Conservation (phyloP, 2,113 vertebrate genomes). For the Brachypodius melanocephalos region DNA sequence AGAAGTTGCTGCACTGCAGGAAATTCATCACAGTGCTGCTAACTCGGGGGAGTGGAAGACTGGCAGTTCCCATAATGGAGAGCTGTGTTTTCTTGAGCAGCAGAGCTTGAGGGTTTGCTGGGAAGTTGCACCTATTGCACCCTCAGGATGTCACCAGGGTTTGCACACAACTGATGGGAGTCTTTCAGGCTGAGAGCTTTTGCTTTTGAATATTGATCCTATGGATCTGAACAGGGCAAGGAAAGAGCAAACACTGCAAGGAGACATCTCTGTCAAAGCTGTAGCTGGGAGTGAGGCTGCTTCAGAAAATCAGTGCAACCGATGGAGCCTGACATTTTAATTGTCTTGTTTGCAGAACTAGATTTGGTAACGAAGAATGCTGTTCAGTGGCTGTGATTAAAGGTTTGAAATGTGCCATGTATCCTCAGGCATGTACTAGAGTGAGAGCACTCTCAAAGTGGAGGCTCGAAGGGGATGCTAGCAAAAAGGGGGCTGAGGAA, state of each 20-base stretch:
- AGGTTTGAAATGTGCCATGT: neutral
- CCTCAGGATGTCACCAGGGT: neutral
- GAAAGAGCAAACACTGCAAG: neutral
- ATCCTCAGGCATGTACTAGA: neutral
- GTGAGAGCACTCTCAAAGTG: neutral
- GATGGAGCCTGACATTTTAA: neutral
- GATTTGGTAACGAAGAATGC: neutral
- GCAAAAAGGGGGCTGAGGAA: neutral
- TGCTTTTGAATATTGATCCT: neutral
- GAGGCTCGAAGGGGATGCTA: neutral
- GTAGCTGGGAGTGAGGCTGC: neutral
- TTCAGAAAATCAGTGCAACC: neutral
- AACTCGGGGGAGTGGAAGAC: fast-evolving
- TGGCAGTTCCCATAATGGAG: neutral
- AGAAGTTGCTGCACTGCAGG: neutral
- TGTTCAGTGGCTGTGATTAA: neutral
- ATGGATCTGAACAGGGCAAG: neutral
- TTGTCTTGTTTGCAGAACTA: constrained; percentile 1
- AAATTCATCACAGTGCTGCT: neutral
- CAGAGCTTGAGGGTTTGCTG: neutral
- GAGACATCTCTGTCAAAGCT: neutral
- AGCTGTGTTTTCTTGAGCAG: neutral
- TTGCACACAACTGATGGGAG: neutral
- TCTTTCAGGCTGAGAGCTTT: neutral
- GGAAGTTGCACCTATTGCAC: neutral